Base-by-base conservation (phyloP, 2,797 vertebrate species). In the Gambusia yucatana region DNA sequence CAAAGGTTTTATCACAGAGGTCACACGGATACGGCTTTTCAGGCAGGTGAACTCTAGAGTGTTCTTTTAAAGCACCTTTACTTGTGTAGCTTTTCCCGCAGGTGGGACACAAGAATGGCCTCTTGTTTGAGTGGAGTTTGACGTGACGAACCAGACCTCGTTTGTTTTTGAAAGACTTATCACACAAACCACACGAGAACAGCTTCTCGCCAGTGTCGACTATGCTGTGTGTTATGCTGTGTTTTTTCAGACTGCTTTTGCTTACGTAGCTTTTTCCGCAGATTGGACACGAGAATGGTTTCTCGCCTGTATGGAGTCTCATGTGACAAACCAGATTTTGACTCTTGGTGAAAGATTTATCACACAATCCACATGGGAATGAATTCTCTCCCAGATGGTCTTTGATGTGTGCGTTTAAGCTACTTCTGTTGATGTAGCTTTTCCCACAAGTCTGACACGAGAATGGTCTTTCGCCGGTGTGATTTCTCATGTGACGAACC, bases 401-500 rank as follows among this genome's bases (percentile, higher is more conserved):
- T 43, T 25, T 69, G 10, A 69, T 69, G 11, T 69, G 39, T 61
- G 28, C 28, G 2, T 33, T 61, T 25, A 61, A 25, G 57, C 28
- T 25, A 16, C 28, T 14, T 61, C 28, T 61, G 28, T 33, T 30
- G 28, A 33, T 30, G 57, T 28, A 61, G 14, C 57, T 33, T 14
- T 61, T 61, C 13, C 57, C 57, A 30, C 57, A 61, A 14, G 57
- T 61, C 28, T 14, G 57, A 69, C 65, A 69, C 0, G 65, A 69
- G 13, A 13, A 43, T 0, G 65, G 65, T 41, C 25, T 69, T 41
- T 69, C 65, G 1, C 65, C 39, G 3, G 65, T 69, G 65, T 69
- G 65, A 14, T 41, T 69, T n/a, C 65, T 69, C 65, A 69, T 69
- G 65, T 69, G 65, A 25, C 39, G 41, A 69, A 25, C 65, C 39